These are phyloP conservation scores for Clarias pachynema DNA, from an alignment of 2,797 vertebrate species.

Conservation along the genomic window DNA sequence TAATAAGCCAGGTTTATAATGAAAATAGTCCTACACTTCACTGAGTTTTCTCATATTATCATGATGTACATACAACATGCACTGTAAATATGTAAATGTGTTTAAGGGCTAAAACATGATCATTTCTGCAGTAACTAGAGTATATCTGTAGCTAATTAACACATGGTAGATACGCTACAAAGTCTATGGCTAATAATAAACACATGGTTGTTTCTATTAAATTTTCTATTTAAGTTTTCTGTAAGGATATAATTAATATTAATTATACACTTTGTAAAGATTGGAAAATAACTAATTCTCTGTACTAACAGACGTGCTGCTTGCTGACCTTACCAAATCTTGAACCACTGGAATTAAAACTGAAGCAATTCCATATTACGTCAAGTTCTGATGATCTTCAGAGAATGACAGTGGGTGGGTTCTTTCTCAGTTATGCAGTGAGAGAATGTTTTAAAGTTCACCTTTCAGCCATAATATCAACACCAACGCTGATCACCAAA, in stretches of 20 bases:
- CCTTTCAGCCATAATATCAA: neutral
- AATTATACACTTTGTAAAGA: neutral
- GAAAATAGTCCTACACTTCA: neutral
- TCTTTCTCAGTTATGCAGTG: neutral
- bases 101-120: neutral
- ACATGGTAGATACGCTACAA: neutral
- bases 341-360: neutral
- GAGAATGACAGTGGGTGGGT: neutral
- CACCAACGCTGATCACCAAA: too few species aligned
- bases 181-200: conserved; percentile 2
- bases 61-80: too few species aligned
- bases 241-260: neutral
- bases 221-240: neutral
- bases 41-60: neutral
- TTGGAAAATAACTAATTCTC: neutral
- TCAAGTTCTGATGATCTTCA: neutral
- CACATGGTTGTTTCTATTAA: neutral
- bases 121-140: neutral
- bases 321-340: neutral
- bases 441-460: neutral
- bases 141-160: neutral
- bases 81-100: too few species aligned
- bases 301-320: neutral
- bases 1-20: neutral
- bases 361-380: neutral